phyloP scores from a whole-genome alignment of 2,797 vertebrate genomes.

The Adelosebastes latens region DNA sequence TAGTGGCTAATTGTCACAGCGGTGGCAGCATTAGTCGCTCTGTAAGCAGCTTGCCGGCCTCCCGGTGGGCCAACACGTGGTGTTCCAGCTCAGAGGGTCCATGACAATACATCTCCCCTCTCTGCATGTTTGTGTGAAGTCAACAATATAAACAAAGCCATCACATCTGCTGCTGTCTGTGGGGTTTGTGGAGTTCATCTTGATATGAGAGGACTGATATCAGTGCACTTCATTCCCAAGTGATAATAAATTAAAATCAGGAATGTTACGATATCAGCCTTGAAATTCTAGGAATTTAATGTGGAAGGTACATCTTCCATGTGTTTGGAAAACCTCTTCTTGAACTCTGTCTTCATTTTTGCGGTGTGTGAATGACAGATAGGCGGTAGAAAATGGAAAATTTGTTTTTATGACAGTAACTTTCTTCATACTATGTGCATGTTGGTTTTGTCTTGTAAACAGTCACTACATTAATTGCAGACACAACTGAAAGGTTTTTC shows the following conservation, averaged over 20 bases:
- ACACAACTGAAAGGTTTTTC: not conserved
- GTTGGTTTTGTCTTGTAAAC: not conserved
- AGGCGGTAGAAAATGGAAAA: not conserved
- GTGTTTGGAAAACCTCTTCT: not conserved
- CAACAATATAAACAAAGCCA: slow-evolving; percentile 1
- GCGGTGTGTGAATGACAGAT: not conserved
- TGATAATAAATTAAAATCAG: not conserved
- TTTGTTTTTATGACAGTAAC: not conserved
- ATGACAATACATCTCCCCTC: slow-evolving; percentile 31
- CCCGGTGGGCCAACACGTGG: slow-evolving; percentile 30
- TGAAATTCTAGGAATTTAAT: not conserved
- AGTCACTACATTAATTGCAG: not conserved
- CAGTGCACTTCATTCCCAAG: not conserved
- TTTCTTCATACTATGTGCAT: not conserved
- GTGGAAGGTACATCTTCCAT: not conserved
- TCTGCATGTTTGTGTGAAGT: not conserved
- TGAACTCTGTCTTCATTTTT: not conserved
- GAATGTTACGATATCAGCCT: not conserved
- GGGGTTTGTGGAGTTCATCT: not conserved
- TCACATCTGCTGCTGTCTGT: not conserved
- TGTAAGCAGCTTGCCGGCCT: slow-evolving; percentile 35
- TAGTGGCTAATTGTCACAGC: slow-evolving; percentile 37
- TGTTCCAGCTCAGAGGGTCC: slow-evolving; percentile 40
- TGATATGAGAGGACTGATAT: not conserved
- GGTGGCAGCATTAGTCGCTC: slow-evolving; percentile 16